Conservation (phyloP, 2,113 vertebrate species). For the Thalassoma bifasciatum region DNA sequence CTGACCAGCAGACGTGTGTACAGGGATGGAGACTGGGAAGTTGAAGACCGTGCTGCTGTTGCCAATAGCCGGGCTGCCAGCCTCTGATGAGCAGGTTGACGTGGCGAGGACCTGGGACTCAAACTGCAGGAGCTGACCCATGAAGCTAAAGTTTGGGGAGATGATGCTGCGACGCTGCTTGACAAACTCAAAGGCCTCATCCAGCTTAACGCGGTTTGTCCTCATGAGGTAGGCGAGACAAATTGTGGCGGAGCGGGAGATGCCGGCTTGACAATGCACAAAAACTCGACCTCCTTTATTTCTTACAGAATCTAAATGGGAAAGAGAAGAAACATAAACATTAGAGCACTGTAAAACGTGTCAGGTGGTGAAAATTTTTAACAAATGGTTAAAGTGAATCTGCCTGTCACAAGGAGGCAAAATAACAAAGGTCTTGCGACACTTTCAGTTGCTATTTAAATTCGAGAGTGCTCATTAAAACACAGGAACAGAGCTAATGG, state of each 20-base stretch:
- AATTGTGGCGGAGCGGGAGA: conserved; percentile 97
- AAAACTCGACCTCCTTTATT: conserved; percentile 95
- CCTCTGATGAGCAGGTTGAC: conserved; percentile 92
- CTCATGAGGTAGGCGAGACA: conserved; percentile 99
- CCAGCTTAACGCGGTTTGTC: conserved; percentile 96
- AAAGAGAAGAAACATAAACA: conserved; percentile 7
- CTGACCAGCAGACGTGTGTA: conserved; percentile 86
- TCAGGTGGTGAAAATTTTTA: conserved; percentile 35
- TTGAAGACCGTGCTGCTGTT: conserved; percentile 91
- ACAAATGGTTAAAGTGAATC: neutral
- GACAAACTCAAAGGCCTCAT: conserved; percentile 98
- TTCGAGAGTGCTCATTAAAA: conserved; percentile 70
- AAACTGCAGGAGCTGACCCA: conserved; percentile 98
- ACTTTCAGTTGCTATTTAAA: conserved; percentile 74
- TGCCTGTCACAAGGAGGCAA: conserved; percentile 41
- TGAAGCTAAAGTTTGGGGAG: conserved; percentile 99
- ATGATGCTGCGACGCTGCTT: conserved; percentile 98
- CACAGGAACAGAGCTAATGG: conserved; percentile 76
- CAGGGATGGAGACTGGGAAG: conserved; percentile 96
- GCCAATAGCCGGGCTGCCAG: conserved; percentile 90
- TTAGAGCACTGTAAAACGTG: conserved; percentile 57
- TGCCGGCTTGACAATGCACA: conserved; percentile 97
- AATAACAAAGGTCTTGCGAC: conserved; percentile 29
- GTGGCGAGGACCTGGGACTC: conserved; percentile 96
- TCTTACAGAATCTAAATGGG: conserved; percentile 89